These are phyloP conservation scores for Oithona nana DNA, from an alignment of 2,888 invertebrate genomes.

Conservation along the genomic window DNA sequence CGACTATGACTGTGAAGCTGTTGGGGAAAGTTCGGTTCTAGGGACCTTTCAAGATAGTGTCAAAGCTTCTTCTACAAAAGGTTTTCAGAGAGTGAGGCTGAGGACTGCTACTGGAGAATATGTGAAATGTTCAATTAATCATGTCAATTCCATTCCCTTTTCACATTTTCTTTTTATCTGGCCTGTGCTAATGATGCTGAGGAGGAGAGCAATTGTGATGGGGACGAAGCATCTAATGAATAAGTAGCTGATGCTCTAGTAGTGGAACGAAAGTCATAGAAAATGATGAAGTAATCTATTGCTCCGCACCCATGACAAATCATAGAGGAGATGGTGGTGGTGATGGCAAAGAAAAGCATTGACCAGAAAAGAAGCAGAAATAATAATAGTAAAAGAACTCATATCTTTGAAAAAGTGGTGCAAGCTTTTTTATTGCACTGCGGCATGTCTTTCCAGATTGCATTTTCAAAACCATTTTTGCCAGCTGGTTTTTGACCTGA, in stretches of 20 bases:
- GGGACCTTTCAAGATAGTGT: neutral
- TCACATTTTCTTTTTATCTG: neutral
- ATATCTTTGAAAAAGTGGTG: too few relatives aligned
- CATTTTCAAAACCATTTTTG: too few relatives aligned
- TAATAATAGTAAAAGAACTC: too few relatives aligned
- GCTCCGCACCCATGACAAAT: neutral
- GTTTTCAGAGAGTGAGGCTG: neutral
- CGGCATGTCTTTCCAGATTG: too few relatives aligned
- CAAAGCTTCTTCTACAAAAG: neutral
- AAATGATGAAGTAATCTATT: neutral
- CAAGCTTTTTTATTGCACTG: too few relatives aligned
- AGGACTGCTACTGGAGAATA: neutral
- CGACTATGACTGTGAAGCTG: too few relatives aligned
- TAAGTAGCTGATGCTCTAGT: neutral
- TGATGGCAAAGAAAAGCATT: too few relatives aligned
- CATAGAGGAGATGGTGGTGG: too few relatives aligned
- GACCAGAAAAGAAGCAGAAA: too few relatives aligned
- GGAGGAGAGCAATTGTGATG: neutral
- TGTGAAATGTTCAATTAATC: neutral
- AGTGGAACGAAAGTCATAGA: neutral
- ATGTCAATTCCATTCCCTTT: neutral
- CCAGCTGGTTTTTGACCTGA: too few relatives aligned
- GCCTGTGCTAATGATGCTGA: neutral
- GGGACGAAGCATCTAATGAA: neutral
- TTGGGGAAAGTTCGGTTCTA: neutral